These are phyloP conservation scores for Stegostoma tigrinum DNA, from an alignment of 2,113 vertebrate genomes.

Conservation along the genomic window DNA sequence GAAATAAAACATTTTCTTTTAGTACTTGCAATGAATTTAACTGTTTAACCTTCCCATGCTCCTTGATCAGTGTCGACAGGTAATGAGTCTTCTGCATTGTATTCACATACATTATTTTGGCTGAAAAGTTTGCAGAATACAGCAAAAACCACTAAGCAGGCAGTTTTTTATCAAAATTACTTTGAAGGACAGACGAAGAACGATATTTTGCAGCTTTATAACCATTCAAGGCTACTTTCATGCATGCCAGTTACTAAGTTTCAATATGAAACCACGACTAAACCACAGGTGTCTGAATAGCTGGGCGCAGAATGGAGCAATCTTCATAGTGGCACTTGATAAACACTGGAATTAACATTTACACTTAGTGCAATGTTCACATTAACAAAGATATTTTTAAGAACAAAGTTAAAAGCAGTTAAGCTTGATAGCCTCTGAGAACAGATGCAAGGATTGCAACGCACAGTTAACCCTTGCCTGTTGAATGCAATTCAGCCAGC, in stretches of 20 bases:
- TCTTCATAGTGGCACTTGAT: neutral
- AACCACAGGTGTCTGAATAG: neutral
- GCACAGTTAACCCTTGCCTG: neutral
- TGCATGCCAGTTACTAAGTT: constrained; percentile 25
- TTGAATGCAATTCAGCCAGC: neutral
- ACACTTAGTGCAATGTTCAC: neutral
- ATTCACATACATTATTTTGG: neutral
- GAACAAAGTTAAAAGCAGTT: neutral
- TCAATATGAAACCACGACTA: neutral
- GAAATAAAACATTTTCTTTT: neutral
- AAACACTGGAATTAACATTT: neutral
- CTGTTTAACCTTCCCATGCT: neutral
- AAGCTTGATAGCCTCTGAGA: neutral
- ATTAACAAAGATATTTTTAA: neutral
- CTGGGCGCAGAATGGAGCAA: neutral
- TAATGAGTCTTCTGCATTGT: neutral
- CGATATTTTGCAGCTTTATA: neutral
- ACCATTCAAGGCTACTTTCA: neutral
- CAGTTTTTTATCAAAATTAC: neutral
- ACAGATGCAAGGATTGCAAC: neutral
- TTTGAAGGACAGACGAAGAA: neutral
- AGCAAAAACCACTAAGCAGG: neutral
- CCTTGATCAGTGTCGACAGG: neutral
- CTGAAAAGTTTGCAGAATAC: neutral
- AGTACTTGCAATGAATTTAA: neutral